A percentile compares a stretch with the other conserved stretches of the same genome.
phyloP scores from a whole-genome alignment of 1,140 invertebrate genomes.

The Phortica variegata region DNA sequence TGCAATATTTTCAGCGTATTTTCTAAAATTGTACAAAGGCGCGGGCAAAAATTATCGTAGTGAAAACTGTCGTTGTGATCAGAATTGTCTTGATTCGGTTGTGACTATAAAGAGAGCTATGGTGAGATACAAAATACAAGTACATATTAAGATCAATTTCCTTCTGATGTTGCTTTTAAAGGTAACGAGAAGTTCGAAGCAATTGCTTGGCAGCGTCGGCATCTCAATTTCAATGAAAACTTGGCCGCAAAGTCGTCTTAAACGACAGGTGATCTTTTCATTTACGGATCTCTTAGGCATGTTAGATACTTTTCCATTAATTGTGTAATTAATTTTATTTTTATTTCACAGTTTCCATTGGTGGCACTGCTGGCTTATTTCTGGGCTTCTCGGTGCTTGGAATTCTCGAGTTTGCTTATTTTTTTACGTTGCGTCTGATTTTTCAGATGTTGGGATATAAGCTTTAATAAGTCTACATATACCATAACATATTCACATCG shows the following conservation, averaged over 20 bases:
- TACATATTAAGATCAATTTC: not conserved
- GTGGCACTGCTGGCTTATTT: conserved; percentile 70
- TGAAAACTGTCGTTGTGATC: conserved; percentile 28
- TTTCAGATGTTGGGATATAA: conserved; percentile 58
- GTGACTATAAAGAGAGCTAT: conserved; percentile 23
- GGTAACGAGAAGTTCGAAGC: conserved; percentile 31
- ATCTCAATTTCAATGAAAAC: conserved; percentile 29
- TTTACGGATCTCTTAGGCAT: conserved; percentile 49
- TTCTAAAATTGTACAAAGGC: conserved; percentile 33
- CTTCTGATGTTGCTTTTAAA: not conserved
- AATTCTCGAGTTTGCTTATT: conserved; percentile 69
- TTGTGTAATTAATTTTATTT: not conserved
- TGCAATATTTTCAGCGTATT: conserved; percentile 22
- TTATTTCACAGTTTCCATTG: conserved; percentile 64
- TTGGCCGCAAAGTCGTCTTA: conserved; percentile 38
- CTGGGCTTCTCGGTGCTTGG: conserved; percentile 70
- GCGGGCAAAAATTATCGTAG: conserved; percentile 5
- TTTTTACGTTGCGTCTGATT: conserved; percentile 63
- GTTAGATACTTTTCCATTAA: not conserved
- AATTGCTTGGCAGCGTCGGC: conserved; percentile 35
- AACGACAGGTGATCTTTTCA: conserved; percentile 48
- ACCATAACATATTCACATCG: too few relatives aligned
- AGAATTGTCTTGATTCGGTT: conserved; percentile 36
- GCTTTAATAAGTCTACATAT: too few relatives aligned
- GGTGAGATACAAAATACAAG: conserved; percentile 11